phyloP scores from a whole-genome alignment of 2,888 invertebrate species.

The Dromius quadrimaculatus region DNA sequence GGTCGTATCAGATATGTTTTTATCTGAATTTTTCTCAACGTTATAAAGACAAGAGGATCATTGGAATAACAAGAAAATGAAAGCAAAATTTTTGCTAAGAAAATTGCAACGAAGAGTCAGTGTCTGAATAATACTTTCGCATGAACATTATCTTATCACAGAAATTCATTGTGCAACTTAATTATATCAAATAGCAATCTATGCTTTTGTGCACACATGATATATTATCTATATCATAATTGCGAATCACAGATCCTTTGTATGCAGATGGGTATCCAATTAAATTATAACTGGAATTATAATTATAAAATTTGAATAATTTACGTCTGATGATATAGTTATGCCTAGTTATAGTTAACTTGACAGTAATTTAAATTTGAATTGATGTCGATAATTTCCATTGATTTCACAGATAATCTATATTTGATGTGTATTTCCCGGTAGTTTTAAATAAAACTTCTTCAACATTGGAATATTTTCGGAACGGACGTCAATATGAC shows the following conservation, averaged over 20 bases:
- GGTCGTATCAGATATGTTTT: no score
- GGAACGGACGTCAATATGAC: no score
- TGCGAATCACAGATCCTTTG: slow-evolving; percentile 5
- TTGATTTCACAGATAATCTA: no score
- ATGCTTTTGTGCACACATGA: slow-evolving; percentile 25
- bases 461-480: no score
- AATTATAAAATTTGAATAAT: slow-evolving; percentile 32
- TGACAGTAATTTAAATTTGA: slow-evolving; percentile 21
- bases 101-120: background rate
- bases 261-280: slow-evolving; percentile 28
- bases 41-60: no score
- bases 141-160: slow-evolving; percentile 27
- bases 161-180: slow-evolving; percentile 1
- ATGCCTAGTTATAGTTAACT: slow-evolving; percentile 25
- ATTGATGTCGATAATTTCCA: slow-evolving; percentile 34
- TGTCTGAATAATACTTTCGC: slow-evolving; percentile 9
- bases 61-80: background rate
- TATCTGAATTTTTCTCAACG: no score
- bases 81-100: background rate
- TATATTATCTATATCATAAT: slow-evolving; percentile 33
- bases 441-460: no score
- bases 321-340: slow-evolving; percentile 13
- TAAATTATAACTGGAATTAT: slow-evolving; percentile 32
- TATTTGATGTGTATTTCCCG: no score
- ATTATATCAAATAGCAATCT: slow-evolving; percentile 26